Base-by-base conservation (phyloP, 2,888 invertebrate genomes). In the Stratiomys singularior region DNA sequence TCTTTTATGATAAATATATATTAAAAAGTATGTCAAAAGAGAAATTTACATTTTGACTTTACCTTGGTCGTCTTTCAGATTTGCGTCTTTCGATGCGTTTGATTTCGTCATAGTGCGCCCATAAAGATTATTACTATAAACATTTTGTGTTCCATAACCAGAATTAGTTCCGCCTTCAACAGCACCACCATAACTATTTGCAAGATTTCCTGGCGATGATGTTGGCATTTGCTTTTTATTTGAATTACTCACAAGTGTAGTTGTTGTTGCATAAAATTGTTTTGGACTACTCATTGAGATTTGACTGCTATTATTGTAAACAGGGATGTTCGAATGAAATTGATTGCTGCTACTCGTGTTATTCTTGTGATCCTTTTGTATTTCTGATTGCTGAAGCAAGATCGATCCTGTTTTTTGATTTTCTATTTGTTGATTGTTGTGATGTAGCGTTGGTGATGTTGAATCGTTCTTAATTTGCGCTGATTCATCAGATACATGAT, bases 21-120 rank as follows among this genome's bases (percentile, higher is more conserved):
- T 18, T 66, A 52, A n/a, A 67, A 77, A 77, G 18, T 5, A 58
- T n/a, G n/a, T n/a, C 15, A 69, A 52, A 52, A 4, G 15, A n/a
- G 52, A 5, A 18, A 15, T n/a, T 13, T 2, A 52, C 15, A 9
- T 52, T n/a, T n/a, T n/a, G 15, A 27, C 7, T 82, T 82, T 82
- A 84, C 84, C 84, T 79, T 82, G 82, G 64, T 84, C 83, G 15
- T 83, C 79, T 79, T 82, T 83, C 27, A 81, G 80, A 44, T 81
- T 82, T 21, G 81, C 81, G 78, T 82, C 82, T 23, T 78, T 74
- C 47, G 69, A 46, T 9, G 78, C 44, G 27, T 77, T 37, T 23
- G 46, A 23, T 77, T 47, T 46, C 77, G 78, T 66, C 78, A 78
- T 80, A 30, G 80, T 80, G 44, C 81, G 77, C 44, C 80, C 80